These are phyloP conservation scores for Dermochelys coriacea DNA, from an alignment of 2,797 vertebrate genomes.

Conservation along the genomic window DNA sequence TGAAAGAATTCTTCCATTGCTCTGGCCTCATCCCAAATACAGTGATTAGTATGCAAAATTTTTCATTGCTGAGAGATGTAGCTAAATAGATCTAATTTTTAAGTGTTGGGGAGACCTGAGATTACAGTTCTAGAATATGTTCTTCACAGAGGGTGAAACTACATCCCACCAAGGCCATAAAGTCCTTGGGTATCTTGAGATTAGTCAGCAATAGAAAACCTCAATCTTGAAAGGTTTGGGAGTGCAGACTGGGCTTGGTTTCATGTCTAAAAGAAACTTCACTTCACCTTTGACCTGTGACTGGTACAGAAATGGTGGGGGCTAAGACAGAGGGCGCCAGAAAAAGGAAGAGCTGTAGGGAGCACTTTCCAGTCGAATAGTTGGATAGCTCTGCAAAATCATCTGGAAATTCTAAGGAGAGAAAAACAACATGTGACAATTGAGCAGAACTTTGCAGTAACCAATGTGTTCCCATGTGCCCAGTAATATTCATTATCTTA, in stretches of 20 bases:
- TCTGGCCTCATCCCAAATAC: background rate
- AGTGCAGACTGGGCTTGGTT: background rate
- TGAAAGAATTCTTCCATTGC: background rate
- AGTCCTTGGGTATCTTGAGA: background rate
- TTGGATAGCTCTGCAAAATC: background rate
- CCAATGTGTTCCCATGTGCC: background rate
- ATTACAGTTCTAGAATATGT: rapidly evolving
- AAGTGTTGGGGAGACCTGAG: background rate
- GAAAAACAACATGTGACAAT: background rate
- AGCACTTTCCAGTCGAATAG: background rate
- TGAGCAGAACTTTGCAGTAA: slow-evolving; percentile 10
- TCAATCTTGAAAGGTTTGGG: background rate
- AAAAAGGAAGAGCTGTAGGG: background rate
- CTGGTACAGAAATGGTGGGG: background rate
- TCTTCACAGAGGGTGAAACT: background rate
- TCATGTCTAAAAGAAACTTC: background rate
- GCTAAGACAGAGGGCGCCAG: background rate
- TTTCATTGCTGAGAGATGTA: background rate
- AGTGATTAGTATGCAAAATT: background rate
- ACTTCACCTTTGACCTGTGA: background rate
- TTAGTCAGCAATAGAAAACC: slow-evolving; percentile 29
- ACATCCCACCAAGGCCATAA: background rate
- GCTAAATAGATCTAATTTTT: background rate
- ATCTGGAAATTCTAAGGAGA: slow-evolving; percentile 23
- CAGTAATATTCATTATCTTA: background rate